phyloP scores from a whole-genome alignment of 2,888 invertebrate genomes.

The Orthosia cruda region DNA sequence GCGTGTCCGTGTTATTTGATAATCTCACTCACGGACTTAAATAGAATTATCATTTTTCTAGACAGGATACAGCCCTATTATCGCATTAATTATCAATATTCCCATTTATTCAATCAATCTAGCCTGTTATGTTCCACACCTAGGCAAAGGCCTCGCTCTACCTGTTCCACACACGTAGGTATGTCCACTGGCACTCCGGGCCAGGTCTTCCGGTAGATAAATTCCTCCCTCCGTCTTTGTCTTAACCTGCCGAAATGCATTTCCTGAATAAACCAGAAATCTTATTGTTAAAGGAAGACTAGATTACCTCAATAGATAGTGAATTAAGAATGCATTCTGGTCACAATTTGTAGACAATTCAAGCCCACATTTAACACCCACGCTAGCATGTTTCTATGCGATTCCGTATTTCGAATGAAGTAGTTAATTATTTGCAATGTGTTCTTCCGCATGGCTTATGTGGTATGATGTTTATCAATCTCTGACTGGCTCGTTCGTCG shows the following conservation, averaged over 20 bases:
- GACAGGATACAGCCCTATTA: too few species aligned
- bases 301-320: slow-evolving; percentile 48
- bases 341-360: slow-evolving; percentile 45
- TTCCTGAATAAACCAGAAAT: background rate
- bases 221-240: background rate
- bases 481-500: background rate
- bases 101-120: background rate
- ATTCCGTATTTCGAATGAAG: slow-evolving; percentile 43
- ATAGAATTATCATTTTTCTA: too few species aligned
- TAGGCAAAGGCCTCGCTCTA: background rate
- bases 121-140: too few species aligned
- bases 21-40: too few species aligned
- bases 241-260: background rate
- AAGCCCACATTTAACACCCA: slow-evolving; percentile 50
- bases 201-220: background rate
- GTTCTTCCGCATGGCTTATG: slow-evolving; percentile 8
- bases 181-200: too few species aligned
- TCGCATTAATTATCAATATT: too few species aligned
- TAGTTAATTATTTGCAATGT: slow-evolving; percentile 44
- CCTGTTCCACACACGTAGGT: background rate
- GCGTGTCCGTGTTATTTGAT: too few species aligned
- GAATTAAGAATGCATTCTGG: slow-evolving; percentile 44
- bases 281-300: background rate
- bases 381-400: slow-evolving; percentile 29
- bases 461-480: background rate